These are phyloP conservation scores for Mycalesis mineus DNA, from an alignment of 2,888 invertebrate species.

Conservation along the genomic window DNA sequence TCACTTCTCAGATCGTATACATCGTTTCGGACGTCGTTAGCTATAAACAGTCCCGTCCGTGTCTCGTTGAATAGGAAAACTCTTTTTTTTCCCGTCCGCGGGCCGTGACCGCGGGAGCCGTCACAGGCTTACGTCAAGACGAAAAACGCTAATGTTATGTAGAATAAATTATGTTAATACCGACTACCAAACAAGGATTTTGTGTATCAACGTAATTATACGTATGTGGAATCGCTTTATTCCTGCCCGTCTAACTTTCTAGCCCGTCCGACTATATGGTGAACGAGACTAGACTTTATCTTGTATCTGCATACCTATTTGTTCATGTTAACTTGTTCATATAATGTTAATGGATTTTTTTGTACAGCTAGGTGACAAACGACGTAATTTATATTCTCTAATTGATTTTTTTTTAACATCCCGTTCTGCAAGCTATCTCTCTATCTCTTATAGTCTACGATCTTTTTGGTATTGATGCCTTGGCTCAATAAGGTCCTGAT, in stretches of 20 bases:
- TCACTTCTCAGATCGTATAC: not conserved
- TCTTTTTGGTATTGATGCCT: too few species aligned
- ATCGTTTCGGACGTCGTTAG: not conserved
- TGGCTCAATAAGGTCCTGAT: too few species aligned
- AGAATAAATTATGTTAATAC: constrained; percentile 46
- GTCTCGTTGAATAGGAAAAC: constrained; percentile 37
- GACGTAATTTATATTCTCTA: not conserved
- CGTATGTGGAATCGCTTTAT: constrained; percentile 6
- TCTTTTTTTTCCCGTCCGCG: constrained; percentile 34
- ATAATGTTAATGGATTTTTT: not conserved
- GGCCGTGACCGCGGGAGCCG: constrained; percentile 36
- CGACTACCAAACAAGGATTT: constrained; percentile 30
- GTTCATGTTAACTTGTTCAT: not conserved
- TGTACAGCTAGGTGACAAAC: not conserved
- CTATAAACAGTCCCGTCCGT: constrained; percentile 31
- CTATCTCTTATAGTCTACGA: too few species aligned
- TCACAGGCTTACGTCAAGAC: constrained; percentile 38
- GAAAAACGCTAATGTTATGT: constrained; percentile 37
- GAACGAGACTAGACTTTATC: not conserved
- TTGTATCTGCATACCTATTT: not conserved
- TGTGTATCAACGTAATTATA: constrained; percentile 13
- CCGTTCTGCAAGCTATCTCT: too few species aligned
- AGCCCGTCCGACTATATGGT: not conserved
- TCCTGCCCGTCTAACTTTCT: not conserved
- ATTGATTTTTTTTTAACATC: too few species aligned